Evolutionary conservation across 2,113 vertebrate species (phyloP).

Genomic region (Verasper variegatus): DNA sequence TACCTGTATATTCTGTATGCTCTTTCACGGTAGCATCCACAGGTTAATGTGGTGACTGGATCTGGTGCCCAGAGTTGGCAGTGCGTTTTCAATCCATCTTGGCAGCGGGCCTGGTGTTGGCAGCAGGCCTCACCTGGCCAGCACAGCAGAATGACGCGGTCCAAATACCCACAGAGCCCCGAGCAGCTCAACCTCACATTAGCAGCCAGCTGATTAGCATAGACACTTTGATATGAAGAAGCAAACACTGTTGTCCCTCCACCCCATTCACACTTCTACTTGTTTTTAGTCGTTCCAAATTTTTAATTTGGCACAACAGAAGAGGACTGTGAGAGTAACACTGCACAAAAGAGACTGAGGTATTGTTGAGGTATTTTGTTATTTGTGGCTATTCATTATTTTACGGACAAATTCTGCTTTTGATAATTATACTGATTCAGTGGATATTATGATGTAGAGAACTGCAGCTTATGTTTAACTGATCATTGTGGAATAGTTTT

Average conservation of each 20-base stretch:
- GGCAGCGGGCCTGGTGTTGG: conserved; percentile 48
- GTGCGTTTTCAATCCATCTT: conserved; percentile 42
- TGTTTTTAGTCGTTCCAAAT: conserved; percentile 53
- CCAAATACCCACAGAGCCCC: conserved; percentile 67
- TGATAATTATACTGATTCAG: not conserved
- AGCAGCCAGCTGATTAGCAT: conserved; percentile 73
- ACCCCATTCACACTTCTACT: conserved; percentile 37
- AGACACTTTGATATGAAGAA: conserved; percentile 71
- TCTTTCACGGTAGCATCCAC: conserved; percentile 40
- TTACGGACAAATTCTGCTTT: not conserved
- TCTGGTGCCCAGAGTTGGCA: conserved; percentile 25
- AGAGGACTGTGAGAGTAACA: conserved; percentile 25
- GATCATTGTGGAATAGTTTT: not conserved
- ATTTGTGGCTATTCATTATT: conserved; percentile 26
- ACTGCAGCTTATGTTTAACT: not conserved
- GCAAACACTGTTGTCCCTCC: conserved; percentile 49
- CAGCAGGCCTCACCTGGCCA: conserved; percentile 63
- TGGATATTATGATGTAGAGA: not conserved
- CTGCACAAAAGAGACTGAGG: conserved; percentile 12
- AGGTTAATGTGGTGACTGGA: conserved; percentile 58
- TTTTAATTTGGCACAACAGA: conserved; percentile 37
- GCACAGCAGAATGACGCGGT: conserved; percentile 41
- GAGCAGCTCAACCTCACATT: conserved; percentile 63
- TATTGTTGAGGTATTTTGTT: conserved; percentile 31
- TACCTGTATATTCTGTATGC: conserved; percentile 23